Evolutionary conservation across 2,797 vertebrate genomes (phyloP).

Genomic region (Chelonia mydas): DNA sequence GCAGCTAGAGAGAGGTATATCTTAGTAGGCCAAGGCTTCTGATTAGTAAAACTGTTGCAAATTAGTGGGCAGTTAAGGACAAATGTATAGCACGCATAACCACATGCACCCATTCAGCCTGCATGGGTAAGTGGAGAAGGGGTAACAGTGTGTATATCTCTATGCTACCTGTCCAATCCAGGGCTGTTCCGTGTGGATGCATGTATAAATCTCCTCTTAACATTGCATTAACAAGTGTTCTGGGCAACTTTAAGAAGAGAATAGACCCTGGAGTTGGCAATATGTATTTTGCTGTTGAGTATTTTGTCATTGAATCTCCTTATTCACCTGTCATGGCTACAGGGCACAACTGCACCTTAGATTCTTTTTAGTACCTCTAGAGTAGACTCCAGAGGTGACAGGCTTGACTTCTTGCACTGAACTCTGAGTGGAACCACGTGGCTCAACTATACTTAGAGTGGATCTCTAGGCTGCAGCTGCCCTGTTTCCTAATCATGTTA

Average conservation of each 20-base stretch:
- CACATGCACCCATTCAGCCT: background rate
- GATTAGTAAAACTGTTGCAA: background rate
- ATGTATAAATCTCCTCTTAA: background rate
- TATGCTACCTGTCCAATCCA: background rate
- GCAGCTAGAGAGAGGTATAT: constrained; percentile 88
- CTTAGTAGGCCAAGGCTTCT: background rate
- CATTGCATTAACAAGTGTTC: background rate
- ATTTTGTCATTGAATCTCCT: background rate
- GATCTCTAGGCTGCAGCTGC: background rate
- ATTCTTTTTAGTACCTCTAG: background rate
- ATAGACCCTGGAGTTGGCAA: background rate
- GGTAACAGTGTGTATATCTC: background rate
- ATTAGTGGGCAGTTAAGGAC: background rate
- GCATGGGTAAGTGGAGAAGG: background rate
- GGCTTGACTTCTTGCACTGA: background rate
- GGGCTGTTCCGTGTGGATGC: background rate
- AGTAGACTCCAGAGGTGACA: background rate
- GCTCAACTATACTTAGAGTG: background rate
- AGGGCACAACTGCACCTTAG: background rate
- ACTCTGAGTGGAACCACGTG: background rate
- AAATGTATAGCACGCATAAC: background rate
- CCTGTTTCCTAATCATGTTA: background rate
- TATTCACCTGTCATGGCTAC: background rate
- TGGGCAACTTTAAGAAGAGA: background rate
- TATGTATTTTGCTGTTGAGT: fast-evolving